phyloP scores from a whole-genome alignment of 2,888 invertebrate genomes.

The Acanthopleura granulata region DNA sequence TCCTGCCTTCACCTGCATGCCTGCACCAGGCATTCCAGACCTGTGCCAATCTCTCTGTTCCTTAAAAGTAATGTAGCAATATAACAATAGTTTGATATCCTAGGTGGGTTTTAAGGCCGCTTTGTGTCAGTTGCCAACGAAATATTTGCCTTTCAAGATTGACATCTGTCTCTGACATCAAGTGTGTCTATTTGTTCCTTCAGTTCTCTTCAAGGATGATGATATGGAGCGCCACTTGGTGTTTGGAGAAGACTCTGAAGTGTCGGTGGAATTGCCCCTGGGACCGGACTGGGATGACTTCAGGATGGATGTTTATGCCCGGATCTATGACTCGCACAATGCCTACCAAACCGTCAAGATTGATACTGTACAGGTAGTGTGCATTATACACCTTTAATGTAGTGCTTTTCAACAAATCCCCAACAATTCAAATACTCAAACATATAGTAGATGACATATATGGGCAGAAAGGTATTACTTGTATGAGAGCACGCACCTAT shows the following conservation, averaged over 20 bases:
- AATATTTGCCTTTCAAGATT: background rate
- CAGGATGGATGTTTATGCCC: conserved; percentile 37
- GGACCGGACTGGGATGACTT: conserved; percentile 44
- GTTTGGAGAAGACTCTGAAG: conserved; percentile 20
- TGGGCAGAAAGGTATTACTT: background rate
- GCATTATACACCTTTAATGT: background rate
- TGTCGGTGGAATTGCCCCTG: conserved; percentile 37
- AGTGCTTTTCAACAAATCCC: too few species aligned
- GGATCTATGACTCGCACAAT: conserved; percentile 45
- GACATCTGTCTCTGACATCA: background rate
- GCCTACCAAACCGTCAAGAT: conserved; percentile 32
- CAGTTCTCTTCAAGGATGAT: conserved; percentile 33
- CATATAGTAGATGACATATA: background rate
- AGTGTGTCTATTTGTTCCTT: background rate
- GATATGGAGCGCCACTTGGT: conserved; percentile 23
- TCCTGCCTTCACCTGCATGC: too few species aligned
- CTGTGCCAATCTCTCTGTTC: too few species aligned
- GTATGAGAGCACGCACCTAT: too few species aligned
- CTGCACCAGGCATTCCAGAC: too few species aligned
- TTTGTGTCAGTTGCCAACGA: too few species aligned
- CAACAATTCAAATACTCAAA: background rate
- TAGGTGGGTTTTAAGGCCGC: too few species aligned
- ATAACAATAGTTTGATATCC: too few species aligned
- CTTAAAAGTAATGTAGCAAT: too few species aligned
- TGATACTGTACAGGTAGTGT: conserved; percentile 35